Percentiles rank a stretch among this genome's conserved stretches.
These are phyloP conservation scores for Megalops atlanticus DNA, from an alignment of 2,113 vertebrate species.

Conservation along the genomic window DNA sequence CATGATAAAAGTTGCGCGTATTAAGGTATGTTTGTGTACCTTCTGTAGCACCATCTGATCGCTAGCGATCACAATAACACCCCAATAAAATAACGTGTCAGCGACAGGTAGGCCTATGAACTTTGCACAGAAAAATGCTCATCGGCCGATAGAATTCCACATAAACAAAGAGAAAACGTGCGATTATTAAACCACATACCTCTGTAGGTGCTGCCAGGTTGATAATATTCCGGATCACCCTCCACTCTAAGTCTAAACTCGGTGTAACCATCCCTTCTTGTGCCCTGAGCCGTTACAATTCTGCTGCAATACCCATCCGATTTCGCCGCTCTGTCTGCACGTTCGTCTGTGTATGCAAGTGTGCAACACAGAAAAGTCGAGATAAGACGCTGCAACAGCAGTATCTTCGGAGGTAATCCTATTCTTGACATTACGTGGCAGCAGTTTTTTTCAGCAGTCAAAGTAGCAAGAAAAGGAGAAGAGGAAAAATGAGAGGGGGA, in stretches of 20 bases:
- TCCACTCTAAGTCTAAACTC: conserved; percentile 96
- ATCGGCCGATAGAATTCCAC: too few relatives aligned
- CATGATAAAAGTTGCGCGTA: too few relatives aligned
- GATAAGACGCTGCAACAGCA: conserved; percentile 74
- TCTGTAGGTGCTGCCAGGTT: conserved; percentile 93
- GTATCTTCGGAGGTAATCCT: conserved; percentile 61
- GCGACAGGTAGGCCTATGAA: too few relatives aligned
- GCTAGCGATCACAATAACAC: too few relatives aligned
- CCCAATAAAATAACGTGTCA: too few relatives aligned
- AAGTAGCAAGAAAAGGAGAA: conserved; percentile 12
- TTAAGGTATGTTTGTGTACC: too few relatives aligned
- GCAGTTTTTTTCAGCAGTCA: conserved; percentile 55
- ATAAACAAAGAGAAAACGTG: conserved; percentile 4
- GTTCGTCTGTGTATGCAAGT: conserved; percentile 86
- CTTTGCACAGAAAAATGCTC: too few relatives aligned
- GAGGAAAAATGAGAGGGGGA: background rate
- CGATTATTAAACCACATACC: conserved; percentile 75
- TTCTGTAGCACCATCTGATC: too few relatives aligned
- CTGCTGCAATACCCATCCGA: conserved; percentile 93
- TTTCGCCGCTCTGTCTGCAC: conserved; percentile 81
- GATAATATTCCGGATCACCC: conserved; percentile 92
- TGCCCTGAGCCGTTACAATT: conserved; percentile 87
- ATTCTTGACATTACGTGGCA: conserved; percentile 58
- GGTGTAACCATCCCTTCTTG: conserved; percentile 83
- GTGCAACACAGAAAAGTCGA: conserved; percentile 69